These are phyloP conservation scores for Hirtodrosophila alboralis DNA, from an alignment of 2,888 invertebrate genomes.

Conservation along the genomic window DNA sequence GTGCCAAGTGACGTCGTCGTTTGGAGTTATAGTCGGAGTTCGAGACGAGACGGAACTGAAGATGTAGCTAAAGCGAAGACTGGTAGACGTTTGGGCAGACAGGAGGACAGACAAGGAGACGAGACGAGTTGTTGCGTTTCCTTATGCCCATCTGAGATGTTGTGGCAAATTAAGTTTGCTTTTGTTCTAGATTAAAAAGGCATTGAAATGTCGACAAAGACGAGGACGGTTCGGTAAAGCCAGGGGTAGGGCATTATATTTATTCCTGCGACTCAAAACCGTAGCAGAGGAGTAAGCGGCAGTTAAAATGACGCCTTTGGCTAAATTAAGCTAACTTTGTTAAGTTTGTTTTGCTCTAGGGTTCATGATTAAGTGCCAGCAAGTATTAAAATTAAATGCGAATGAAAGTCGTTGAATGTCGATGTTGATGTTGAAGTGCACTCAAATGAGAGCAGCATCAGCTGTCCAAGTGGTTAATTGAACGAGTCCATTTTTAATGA, in stretches of 20 bases:
- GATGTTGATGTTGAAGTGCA: constrained; percentile 7
- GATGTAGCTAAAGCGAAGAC: no score
- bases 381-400: constrained; percentile 24
- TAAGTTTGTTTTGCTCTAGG: constrained; percentile 64
- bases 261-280: no score
- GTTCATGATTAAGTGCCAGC: constrained; percentile 49
- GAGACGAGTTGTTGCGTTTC: no score
- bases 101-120: constrained; percentile 10
- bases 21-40: constrained; percentile 40
- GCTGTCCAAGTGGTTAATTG: constrained; percentile 2
- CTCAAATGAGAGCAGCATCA: constrained; percentile 11
- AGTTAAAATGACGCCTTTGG: constrained; percentile 72
- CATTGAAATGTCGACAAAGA: constrained; percentile 69
- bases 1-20: constrained; percentile 75
- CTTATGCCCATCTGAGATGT: constrained; percentile 68
- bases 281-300: constrained; percentile 55
- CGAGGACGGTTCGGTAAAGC: constrained; percentile 5
- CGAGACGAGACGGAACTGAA: neutral
- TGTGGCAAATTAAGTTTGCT: constrained; percentile 80
- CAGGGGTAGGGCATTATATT: neutral
- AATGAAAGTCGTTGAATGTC: neutral
- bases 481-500: no score
- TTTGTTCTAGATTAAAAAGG: constrained; percentile 80
- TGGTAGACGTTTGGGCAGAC: neutral
- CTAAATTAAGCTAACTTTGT: constrained; percentile 72